A percentile compares a stretch with the other conserved stretches of the same genome.
Evolutionary conservation across 2,888 invertebrate genomes (phyloP).

Genomic region (Chrysomela aeneicollis): DNA sequence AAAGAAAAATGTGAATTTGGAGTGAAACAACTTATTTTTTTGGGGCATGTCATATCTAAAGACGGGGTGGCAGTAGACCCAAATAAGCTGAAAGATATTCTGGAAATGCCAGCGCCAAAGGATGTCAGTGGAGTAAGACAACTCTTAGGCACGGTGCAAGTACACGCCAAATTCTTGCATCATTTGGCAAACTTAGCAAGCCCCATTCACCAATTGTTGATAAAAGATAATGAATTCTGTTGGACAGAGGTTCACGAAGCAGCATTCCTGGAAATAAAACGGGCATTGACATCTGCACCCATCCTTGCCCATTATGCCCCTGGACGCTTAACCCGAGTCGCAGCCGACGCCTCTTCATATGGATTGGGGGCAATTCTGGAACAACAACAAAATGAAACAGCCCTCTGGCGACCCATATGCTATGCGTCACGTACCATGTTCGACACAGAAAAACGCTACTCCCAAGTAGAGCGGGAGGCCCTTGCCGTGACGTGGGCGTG

Average conservation of each 20-base stretch:
- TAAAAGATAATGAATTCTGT: neutral
- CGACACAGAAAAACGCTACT: no score
- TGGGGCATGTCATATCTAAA: no score
- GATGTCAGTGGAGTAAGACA: conserved; percentile 16
- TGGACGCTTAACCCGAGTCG: conserved; percentile 25
- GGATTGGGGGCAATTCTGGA: conserved; percentile 35
- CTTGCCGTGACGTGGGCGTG: conserved; percentile 49
- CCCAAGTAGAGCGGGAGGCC: conserved; percentile 57
- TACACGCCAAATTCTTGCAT: conserved; percentile 5
- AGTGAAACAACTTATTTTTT: no score
- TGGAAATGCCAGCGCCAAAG: conserved; percentile 10
- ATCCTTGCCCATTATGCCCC: conserved; percentile 50
- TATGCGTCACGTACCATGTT: conserved; percentile 52
- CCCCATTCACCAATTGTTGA: neutral
- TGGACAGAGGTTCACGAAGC: no score
- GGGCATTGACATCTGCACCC: conserved; percentile 42
- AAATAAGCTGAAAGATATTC: no score
- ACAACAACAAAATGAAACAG: neutral
- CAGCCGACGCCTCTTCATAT: conserved; percentile 45
- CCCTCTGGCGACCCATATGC: neutral
- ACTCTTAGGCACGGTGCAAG: conserved; percentile 31
- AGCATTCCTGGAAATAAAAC: no score
- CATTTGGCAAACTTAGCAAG: neutral
- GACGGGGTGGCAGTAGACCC: no score
- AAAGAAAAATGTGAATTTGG: no score